Evolutionary conservation across 2,113 vertebrate genomes (phyloP), one percentile per base, ranked within the genome.

Genomic region (Setophaga kirtlandii): DNA sequence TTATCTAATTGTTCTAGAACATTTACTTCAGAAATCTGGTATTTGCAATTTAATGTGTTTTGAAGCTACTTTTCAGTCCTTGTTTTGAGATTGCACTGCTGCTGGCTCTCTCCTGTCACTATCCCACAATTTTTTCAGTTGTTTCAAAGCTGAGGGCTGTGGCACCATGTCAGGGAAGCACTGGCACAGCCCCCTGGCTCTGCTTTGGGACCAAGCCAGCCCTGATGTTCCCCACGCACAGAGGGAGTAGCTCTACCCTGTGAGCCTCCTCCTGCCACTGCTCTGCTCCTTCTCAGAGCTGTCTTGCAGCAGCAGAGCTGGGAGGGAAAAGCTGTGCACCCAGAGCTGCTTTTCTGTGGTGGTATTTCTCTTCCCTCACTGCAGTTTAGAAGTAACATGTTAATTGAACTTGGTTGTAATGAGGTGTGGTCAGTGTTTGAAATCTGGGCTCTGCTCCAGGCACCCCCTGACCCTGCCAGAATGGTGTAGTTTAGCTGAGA

Each of bases 231-330:
- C 12, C 5, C 5, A 13, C 37, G 15, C 42, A 7, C 6, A 15
- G 10, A 0, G 1, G 59, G 25, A 10, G 10, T 28, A 39, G 58
- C 24, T 52, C 35, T 30, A 0, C 11, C 13, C 0, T 0, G 5
- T 52, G 30, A 27, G 46, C 10, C 31, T 35, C 46, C 46, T 28
- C 4, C 5, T 5, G 41, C 1, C 11, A 20, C 15, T 18, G 25
- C 18, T 15, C 16, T 50, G 53, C 16, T 42, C 27, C 25, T 25
- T 14, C 15, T 47, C 24, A n/a, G 37, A 41, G 59, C 42, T 58
- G 41, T 33, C 27, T 30, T 24, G 49, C 20, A 47, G 56, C 31
- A n/a, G 35, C 37, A 58, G 42, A 63, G 41, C 89, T 81, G 41
- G 16, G 42, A 3, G 37, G 27, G 28, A 42, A 42, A 42, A 7